phyloP scores from a whole-genome alignment of 2,888 invertebrate genomes.

The Lingula anatina region DNA sequence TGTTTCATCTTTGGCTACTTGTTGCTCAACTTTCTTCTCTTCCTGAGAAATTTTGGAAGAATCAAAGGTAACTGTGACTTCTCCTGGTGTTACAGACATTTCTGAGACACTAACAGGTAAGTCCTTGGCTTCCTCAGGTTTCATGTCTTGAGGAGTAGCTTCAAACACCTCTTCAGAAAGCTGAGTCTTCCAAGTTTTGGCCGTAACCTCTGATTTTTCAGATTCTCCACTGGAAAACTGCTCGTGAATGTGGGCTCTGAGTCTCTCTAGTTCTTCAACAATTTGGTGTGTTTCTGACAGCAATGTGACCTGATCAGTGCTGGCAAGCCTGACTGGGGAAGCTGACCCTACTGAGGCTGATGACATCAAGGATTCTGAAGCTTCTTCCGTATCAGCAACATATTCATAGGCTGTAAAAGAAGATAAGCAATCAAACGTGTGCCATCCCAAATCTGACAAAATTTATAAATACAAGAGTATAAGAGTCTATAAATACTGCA shows the following conservation, averaged over 20 bases:
- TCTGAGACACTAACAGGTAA: conserved; percentile 1
- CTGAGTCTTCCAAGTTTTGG: conserved; percentile 8
- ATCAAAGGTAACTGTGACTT: conserved; percentile 3
- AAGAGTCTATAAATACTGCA: no score
- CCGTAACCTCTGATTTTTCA: conserved; percentile 9
- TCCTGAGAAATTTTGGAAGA: conserved; percentile 9
- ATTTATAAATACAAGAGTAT: no score
- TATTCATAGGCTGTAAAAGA: conserved; percentile 79
- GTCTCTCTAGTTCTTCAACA: no score
- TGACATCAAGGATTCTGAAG: conserved; percentile 54
- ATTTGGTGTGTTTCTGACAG: no score
- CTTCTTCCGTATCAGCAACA: conserved; percentile 79
- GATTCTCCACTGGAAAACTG: no score
- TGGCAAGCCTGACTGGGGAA: no score
- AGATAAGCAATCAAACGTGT: no score
- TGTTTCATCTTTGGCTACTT: conserved; percentile 10
- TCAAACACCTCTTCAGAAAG: conserved; percentile 7
- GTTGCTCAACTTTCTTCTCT: conserved; percentile 8
- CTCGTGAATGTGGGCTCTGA: no score
- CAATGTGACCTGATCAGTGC: no score
- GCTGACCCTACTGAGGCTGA: conserved; percentile 15
- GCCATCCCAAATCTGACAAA: no score
- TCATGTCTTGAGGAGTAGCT: conserved; percentile 3
- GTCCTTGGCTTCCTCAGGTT: conserved; percentile 1
- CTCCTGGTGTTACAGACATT: conserved; percentile 2